Percentiles rank a stretch among this genome's conserved stretches.
Evolutionary conservation across 1,140 invertebrate species (phyloP).

Genomic region (Augochlora pura): DNA sequence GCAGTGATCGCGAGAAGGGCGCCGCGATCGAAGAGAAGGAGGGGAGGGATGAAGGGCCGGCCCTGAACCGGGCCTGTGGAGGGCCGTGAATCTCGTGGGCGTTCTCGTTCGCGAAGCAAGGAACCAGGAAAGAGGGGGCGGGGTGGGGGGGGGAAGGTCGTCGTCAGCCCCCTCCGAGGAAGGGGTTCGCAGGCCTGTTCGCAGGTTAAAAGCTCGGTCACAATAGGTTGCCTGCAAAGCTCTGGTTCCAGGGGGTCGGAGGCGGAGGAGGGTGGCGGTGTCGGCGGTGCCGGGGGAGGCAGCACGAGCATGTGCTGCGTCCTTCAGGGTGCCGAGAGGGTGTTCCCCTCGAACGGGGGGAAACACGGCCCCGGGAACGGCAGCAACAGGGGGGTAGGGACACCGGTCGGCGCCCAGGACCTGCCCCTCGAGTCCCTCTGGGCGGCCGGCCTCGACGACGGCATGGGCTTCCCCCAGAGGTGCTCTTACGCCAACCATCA

Average conservation of each 20-base stretch:
- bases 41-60: slow-evolving; percentile 57
- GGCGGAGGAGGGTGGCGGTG: slow-evolving; percentile 63
- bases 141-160: slow-evolving; percentile 49
- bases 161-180: slow-evolving; percentile 52
- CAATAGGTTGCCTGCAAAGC: slow-evolving; percentile 77
- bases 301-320: slow-evolving; percentile 74
- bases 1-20: too few species aligned
- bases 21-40: not conserved
- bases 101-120: too few species aligned
- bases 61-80: slow-evolving; percentile 37
- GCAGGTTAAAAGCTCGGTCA: slow-evolving; percentile 68
- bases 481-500: slow-evolving; percentile 73
- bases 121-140: not conserved
- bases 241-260: slow-evolving; percentile 70
- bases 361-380: slow-evolving; percentile 58
- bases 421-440: slow-evolving; percentile 74
- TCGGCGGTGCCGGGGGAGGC: slow-evolving; percentile 53
- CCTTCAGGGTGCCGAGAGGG: slow-evolving; percentile 72
- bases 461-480: slow-evolving; percentile 74
- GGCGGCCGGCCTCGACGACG: slow-evolving; percentile 74
- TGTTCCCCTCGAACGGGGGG: slow-evolving; percentile 71
- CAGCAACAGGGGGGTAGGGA: slow-evolving; percentile 42
- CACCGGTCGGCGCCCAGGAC: slow-evolving; percentile 62
- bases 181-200: slow-evolving; percentile 61
- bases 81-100: slow-evolving; percentile 32